Evolutionary conservation across 2,888 invertebrate genomes (phyloP), one percentile per base, ranked within the genome.

Genomic region (Drosophila anomalata): DNA sequence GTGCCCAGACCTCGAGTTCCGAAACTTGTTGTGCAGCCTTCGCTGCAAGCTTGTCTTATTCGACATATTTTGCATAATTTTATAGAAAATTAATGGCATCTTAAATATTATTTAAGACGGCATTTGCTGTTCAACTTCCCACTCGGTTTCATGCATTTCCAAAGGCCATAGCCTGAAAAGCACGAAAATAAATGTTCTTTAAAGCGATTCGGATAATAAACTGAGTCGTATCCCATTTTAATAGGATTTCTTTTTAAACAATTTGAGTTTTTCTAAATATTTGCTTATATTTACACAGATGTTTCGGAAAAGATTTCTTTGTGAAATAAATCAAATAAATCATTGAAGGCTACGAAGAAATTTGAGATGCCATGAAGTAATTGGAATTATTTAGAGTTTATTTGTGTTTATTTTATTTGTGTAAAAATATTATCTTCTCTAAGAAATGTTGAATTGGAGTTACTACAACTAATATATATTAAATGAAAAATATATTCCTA

Each of bases 121-220:
- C 56, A 3, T 47, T 56, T 39, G 31, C 11, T n/a, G 46, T 24
- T 11, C 39, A 17, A 12, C 61, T 58, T n/a, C 61, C 61, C 61
- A 62, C 58, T 20, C 4, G 12, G 31, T 26, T 31, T 12, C 17
- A 14, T 9, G 12, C 9, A 26, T 48, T 48, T 47, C 12, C 6
- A 2, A 22, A 22, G 44, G 44, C 22, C 20, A 12, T 44, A 22
- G 44, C 22, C 20, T 1, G 12, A 22, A 44, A 22, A 9, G 12
- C 12, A 22, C 44, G 11, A 22, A 44, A 12, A 42, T 20, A 42
- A 20, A 42, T 9, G 20, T 42, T 42, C 41, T 42, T 42, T 17
- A 11, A 42, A 42, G 20, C 41, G 41, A 20, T 20, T 42, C 9
- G 5, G 20, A 20, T 11, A 20, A 20, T 20, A 42, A 42, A 42